These are phyloP conservation scores for Turritopsis rubra DNA, from an alignment of 30 jellyfish, hydroid and myxozoan genomes.

Conservation along the genomic window DNA sequence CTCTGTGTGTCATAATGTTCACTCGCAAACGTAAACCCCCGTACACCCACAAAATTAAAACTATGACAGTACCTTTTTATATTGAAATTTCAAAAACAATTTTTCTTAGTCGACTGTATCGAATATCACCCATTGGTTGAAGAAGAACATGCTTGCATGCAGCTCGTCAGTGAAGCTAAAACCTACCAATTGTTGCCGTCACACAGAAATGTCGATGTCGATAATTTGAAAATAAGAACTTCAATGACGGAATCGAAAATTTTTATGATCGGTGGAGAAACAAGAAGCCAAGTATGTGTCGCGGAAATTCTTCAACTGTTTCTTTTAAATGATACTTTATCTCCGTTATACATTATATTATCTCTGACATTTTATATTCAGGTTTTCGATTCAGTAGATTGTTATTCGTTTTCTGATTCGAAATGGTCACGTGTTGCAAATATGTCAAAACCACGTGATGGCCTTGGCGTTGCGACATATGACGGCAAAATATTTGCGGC, in stretches of 20 bases:
- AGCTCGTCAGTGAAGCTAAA: constrained; percentile 45
- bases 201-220: constrained; percentile 19
- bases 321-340: not conserved
- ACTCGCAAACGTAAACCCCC: not conserved
- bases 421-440: constrained; percentile 31
- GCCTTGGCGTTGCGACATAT: constrained; percentile 45
- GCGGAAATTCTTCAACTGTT: not conserved
- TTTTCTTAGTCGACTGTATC: constrained; percentile 55
- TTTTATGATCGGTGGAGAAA: constrained; percentile 66
- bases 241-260: constrained; percentile 42
- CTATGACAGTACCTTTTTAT: too few relatives aligned
- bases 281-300: constrained; percentile 44
- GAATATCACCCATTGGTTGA: constrained; percentile 46
- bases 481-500: constrained; percentile 70
- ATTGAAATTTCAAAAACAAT: not conserved
- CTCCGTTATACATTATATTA: not conserved
- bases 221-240: constrained; percentile 28
- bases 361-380: not conserved
- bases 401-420: constrained; percentile 30
- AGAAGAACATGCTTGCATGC: constrained; percentile 34
- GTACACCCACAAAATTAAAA: too few relatives aligned
- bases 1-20: too few relatives aligned
- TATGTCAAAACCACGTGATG: constrained; percentile 56
- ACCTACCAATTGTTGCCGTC: constrained; percentile 51
- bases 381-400: constrained; percentile 58